Base-by-base conservation (phyloP, 2,113 vertebrate species). In the Gobio gobio region DNA sequence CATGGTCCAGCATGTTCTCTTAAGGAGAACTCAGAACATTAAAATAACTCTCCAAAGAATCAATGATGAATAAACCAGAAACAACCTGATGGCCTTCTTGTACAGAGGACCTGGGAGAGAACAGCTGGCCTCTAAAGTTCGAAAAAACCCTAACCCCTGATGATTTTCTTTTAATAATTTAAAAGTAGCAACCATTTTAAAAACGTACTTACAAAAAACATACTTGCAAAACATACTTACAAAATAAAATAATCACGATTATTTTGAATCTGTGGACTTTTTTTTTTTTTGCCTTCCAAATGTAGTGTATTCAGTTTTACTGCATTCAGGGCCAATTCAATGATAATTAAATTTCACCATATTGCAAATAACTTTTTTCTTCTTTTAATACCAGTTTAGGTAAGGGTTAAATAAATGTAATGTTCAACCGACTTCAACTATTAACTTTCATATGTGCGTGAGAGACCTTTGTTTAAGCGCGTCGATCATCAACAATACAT, bases 21-120 rank as follows among this genome's bases (percentile, higher is more conserved):
- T 90, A 93, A 95, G 94, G 93, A 95, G 90, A 93, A 95, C 94
- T 93, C 94, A 93, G 94, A 93, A 94, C 86, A 86, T 94, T 95
- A 96, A 93, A 93, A 93, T 94, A 95, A 95, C 94, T 95, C 96
- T 96, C 96, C 86, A 92, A 94, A 94, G 95, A 93, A 94, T 93
- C 93, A 92, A 93, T 94, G 87, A 89, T 94, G 88, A 96, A 96
- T 95, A 95, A 96, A 95, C 95, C 95, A 85, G 87, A 94, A 94
- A 93, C 94, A 96, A 96, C 95, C 95, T 95, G 96, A 94, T 95
- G 93, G 94, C 94, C 95, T 95, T 94, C 95, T 96, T 95, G 94
- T 95, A 95, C 95, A 88, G 93, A 95, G 92, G 95, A 96, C 95
- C 95, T 95, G 95, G 95, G 94, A 96, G 93, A 94, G 92, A 96